phyloP scores from a whole-genome alignment of 2,797 vertebrate genomes.

The Neoniphon sammara region DNA sequence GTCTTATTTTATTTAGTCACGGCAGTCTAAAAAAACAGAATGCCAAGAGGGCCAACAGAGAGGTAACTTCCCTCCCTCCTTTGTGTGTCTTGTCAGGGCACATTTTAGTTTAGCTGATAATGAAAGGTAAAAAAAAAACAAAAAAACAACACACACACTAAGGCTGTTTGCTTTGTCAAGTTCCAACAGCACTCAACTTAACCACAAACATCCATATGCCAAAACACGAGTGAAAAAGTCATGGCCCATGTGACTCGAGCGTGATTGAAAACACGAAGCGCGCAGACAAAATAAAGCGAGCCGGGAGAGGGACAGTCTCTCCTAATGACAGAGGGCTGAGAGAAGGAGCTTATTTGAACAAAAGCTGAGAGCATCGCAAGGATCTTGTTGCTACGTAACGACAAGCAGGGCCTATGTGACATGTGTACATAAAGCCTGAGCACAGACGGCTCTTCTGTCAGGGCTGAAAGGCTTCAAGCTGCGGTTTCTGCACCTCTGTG shows the following conservation, averaged over 20 bases:
- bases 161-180: constrained; percentile 14
- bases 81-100: constrained; percentile 20
- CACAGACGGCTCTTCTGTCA: not conserved
- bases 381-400: constrained; percentile 22
- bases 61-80: constrained; percentile 1
- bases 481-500: not conserved
- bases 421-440: constrained; percentile 7
- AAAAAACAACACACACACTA: not conserved
- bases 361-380: not conserved
- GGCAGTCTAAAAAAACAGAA: constrained; percentile 7
- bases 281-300: not conserved
- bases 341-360: constrained; percentile 1
- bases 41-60: not conserved
- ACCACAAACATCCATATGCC: constrained; percentile 23
- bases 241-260: not conserved
- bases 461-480: not conserved
- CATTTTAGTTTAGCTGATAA: constrained; percentile 18
- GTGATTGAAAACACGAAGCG: not conserved
- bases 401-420: constrained; percentile 7
- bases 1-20: constrained; percentile 16
- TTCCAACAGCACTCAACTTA: constrained; percentile 12
- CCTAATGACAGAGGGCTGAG: not conserved
- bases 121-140: not conserved
- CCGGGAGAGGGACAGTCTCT: too few relatives aligned
- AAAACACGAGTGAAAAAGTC: constrained; percentile 8